Base-by-base conservation (phyloP, 2,888 invertebrate species). In the Idaea straminata region DNA sequence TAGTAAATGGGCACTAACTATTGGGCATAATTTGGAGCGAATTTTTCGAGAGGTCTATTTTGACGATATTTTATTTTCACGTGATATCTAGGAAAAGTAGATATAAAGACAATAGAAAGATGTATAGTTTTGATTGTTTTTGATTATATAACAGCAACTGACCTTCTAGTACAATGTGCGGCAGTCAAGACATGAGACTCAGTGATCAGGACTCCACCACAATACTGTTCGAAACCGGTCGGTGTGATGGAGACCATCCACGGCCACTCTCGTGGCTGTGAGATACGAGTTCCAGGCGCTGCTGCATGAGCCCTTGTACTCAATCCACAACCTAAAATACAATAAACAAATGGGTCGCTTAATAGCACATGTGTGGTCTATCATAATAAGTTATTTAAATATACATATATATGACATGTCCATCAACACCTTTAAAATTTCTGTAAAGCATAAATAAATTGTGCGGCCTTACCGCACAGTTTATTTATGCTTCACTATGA, bases 171-270 rank as follows among this genome's bases (percentile, higher is more conserved):
- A 79, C 97, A 97, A 79, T 96, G 96, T 0, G 96, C 95, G 2
- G 96, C 96, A 0, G 96, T 97, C 0, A 97, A 91, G 15, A 97
- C 94, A 79, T 97, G 97, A 64, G 94, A 91, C 77, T 96, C 95
- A 0, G 97, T 97, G 71, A 98, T 95, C 60, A 98, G 92, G 0
- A 95, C 95, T 0, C 97, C 98, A 0, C 97, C 97, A 81, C 97
- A 98, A 87, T 95, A 96, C 80, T 95, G 94, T 57, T 94, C 91
- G 63, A 89, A 84, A 25, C 94, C 93, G 4, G 89, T 87, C 0
- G 95, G 94, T 15, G 97, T 93, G 68, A 98, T 84, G 1, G 96
- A 97, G 0, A 95, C 97, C 94, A 97, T 96, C 98, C 97, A 97
- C 0, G 96, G 96, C 96, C 97, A 97, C 79, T 96, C 96, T 61